phyloP scores from a whole-genome alignment of 2,797 vertebrate species.

The Poecilia gillii region DNA sequence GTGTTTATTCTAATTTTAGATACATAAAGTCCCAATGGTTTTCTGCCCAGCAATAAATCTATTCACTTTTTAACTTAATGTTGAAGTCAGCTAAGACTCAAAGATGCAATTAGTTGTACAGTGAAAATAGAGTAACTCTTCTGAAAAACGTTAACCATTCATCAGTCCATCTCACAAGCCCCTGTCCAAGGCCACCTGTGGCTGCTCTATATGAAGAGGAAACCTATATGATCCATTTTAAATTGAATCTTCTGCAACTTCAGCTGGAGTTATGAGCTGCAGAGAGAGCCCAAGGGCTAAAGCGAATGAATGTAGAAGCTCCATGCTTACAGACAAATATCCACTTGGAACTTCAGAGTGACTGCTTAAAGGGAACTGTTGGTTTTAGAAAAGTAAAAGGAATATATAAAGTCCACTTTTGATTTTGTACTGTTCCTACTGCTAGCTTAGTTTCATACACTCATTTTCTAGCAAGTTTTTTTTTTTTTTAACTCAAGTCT shows the following conservation, averaged over 20 bases:
- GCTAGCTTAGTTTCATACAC: neutral
- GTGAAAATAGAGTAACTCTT: neutral
- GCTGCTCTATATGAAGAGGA: neutral
- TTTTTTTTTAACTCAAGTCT: neutral
- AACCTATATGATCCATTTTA: neutral
- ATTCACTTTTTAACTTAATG: neutral
- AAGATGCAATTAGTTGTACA: neutral
- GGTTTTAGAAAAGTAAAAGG: neutral
- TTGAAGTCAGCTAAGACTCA: neutral
- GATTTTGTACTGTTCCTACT: neutral
- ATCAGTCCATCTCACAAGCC: neutral
- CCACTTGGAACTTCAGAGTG: neutral
- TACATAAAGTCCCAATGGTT: neutral
- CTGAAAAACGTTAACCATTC: neutral
- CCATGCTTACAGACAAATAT: constrained; percentile 6
- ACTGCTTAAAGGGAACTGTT: neutral
- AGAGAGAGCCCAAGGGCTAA: constrained; percentile 16
- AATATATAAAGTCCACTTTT: neutral
- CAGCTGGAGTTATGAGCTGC: constrained; percentile 9
- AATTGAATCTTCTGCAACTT: constrained; percentile 1
- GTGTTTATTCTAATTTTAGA: neutral
- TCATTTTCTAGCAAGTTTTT: neutral
- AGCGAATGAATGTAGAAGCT: neutral
- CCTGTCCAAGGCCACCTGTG: neutral
- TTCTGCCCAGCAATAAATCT: too few species aligned